These are phyloP conservation scores for Rhineura floridana DNA, from an alignment of 2,113 vertebrate genomes.

Conservation along the genomic window DNA sequence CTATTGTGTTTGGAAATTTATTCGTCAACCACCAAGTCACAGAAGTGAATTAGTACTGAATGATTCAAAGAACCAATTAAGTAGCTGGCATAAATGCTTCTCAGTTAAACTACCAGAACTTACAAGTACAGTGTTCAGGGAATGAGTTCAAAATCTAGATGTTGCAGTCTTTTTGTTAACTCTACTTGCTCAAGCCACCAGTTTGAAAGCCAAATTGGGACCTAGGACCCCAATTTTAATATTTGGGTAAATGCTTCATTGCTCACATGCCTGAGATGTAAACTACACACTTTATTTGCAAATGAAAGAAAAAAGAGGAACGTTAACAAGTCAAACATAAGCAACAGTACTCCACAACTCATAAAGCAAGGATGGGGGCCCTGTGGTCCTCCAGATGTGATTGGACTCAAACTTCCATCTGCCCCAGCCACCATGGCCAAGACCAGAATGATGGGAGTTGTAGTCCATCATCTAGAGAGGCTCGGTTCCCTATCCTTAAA, in stretches of 20 bases:
- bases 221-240: background rate
- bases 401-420: too few species aligned
- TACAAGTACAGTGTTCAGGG: background rate
- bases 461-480: too few species aligned
- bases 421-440: too few species aligned
- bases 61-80: constrained; percentile 10
- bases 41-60: background rate
- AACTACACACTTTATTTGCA: too few species aligned
- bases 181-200: background rate
- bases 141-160: background rate
- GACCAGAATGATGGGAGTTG: too few species aligned
- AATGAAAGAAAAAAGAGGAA: background rate
- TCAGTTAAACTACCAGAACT: background rate
- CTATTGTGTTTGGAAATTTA: constrained; percentile 20
- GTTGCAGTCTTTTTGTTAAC: background rate
- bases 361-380: too few species aligned
- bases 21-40: background rate
- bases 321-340: background rate
- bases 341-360: background rate
- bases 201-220: too few species aligned
- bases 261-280: background rate
- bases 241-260: background rate
- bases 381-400: too few species aligned
- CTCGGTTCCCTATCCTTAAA: too few species aligned
- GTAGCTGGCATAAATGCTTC: background rate